phyloP scores from a whole-genome alignment of 2,797 vertebrate species.

The Rhadinocentrus ornatus region DNA sequence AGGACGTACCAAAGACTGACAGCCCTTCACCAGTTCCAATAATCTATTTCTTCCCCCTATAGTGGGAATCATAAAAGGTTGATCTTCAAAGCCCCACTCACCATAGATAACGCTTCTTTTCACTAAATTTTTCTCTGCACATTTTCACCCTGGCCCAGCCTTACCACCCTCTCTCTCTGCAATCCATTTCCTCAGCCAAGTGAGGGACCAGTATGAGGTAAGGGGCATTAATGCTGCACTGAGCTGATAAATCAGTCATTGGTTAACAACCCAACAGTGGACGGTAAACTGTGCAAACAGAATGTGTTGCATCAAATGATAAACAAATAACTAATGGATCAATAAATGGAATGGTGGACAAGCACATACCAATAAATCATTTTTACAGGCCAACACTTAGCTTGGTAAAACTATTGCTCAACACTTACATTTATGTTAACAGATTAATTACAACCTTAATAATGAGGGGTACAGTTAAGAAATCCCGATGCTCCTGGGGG shows the following conservation, averaged over 20 bases:
- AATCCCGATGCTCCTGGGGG: neutral
- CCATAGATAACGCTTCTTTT: neutral
- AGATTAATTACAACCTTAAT: neutral
- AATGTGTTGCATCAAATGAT: constrained; percentile 28
- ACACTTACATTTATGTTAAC: neutral
- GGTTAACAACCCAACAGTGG: constrained; percentile 15
- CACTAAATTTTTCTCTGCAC: constrained; percentile 33
- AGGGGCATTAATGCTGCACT: constrained; percentile 31
- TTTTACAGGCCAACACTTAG: neutral
- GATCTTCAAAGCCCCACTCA: constrained; percentile 15
- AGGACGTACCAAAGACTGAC: neutral
- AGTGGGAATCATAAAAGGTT: constrained; percentile 47
- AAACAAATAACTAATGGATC: constrained; percentile 51
- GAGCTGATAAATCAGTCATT: constrained; percentile 33
- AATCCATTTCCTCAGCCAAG: constrained; percentile 18
- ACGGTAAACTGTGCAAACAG: constrained; percentile 18
- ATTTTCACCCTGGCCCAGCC: neutral
- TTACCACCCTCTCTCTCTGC: neutral
- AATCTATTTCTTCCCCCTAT: constrained; percentile 13
- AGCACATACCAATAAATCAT: constrained; percentile 5
- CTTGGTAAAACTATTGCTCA: neutral
- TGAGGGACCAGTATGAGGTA: constrained; percentile 14
- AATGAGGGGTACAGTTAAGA: neutral
- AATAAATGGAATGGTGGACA: constrained; percentile 15
- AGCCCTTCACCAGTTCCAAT: constrained; percentile 25